Evolutionary conservation across 1,140 invertebrate genomes (phyloP).

Genomic region (Macrobrachium rosenbergii): DNA sequence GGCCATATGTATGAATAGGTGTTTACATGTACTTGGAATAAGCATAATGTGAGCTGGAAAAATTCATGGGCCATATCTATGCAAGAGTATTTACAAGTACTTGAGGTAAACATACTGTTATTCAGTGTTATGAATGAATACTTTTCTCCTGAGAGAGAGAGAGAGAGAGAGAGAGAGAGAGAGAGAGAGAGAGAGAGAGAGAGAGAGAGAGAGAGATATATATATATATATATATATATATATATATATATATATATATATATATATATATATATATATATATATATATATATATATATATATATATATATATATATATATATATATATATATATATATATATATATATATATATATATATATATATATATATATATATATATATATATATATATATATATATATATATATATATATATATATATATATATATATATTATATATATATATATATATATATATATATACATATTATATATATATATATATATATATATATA

Average conservation of each 20-base stretch:
- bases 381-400: not conserved
- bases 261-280: not conserved
- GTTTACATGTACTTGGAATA: too few relatives aligned
- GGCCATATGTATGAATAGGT: too few relatives aligned
- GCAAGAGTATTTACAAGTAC: too few relatives aligned
- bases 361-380: constrained; percentile 12
- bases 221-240: not conserved
- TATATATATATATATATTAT: not conserved
- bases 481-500: constrained; percentile 19
- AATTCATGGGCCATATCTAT: too few relatives aligned
- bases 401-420: constrained; percentile 6
- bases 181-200: too few relatives aligned
- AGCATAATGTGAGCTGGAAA: too few relatives aligned
- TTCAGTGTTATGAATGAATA: too few relatives aligned
- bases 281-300: constrained; percentile 14
- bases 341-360: not conserved
- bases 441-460: not conserved
- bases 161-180: too few relatives aligned
- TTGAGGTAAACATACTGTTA: too few relatives aligned
- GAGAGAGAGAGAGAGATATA: too few relatives aligned
- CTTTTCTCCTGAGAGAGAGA: too few relatives aligned
- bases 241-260: not conserved
- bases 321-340: not conserved
- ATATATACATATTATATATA: not conserved
- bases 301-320: constrained; percentile 17